phyloP scores from a whole-genome alignment of 2,888 invertebrate species.

The Nowickia ferox region DNA sequence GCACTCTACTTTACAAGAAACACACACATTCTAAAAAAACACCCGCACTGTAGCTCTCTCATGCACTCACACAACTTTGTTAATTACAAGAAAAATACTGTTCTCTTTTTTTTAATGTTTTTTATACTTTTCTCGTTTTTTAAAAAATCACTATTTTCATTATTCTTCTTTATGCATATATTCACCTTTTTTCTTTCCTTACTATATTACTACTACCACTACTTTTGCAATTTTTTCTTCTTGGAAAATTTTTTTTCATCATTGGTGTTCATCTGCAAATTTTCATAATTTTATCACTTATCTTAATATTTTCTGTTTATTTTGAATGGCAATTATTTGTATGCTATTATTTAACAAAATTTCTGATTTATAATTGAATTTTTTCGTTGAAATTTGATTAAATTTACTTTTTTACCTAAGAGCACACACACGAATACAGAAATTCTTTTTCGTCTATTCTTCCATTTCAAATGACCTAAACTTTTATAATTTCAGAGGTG shows the following conservation, averaged over 20 bases:
- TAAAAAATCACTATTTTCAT: slow-evolving; percentile 65
- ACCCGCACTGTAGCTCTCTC: slow-evolving; percentile 67
- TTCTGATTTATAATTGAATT: slow-evolving; percentile 67
- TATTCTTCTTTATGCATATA: slow-evolving; percentile 63
- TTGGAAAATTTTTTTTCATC: slow-evolving; percentile 69
- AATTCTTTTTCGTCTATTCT: slow-evolving; percentile 79
- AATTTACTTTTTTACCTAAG: slow-evolving; percentile 78
- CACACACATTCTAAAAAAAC: slow-evolving; percentile 53
- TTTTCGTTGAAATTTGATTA: slow-evolving; percentile 69
- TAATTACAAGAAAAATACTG: slow-evolving; percentile 10
- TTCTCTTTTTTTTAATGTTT: slow-evolving; percentile 52
- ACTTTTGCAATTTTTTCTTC: slow-evolving; percentile 72
- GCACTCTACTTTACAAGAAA: slow-evolving; percentile 61
- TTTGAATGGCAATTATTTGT: slow-evolving; percentile 55
- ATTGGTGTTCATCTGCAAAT: slow-evolving; percentile 61
- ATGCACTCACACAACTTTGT: slow-evolving; percentile 15
- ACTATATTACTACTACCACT: slow-evolving; percentile 73
- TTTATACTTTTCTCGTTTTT: slow-evolving; percentile 46
- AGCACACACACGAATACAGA: slow-evolving; percentile 81
- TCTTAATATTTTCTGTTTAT: slow-evolving; percentile 55
- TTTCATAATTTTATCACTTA: slow-evolving; percentile 61
- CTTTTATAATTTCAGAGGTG: slow-evolving; percentile 19
- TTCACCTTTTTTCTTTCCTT: slow-evolving; percentile 72
- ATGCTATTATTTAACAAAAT: slow-evolving; percentile 57
- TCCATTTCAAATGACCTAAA: slow-evolving; percentile 71